A percentile compares a stretch with the other conserved stretches of the same genome.
phyloP scores from a whole-genome alignment of 2,797 vertebrate species.

The Pristis pectinata region DNA sequence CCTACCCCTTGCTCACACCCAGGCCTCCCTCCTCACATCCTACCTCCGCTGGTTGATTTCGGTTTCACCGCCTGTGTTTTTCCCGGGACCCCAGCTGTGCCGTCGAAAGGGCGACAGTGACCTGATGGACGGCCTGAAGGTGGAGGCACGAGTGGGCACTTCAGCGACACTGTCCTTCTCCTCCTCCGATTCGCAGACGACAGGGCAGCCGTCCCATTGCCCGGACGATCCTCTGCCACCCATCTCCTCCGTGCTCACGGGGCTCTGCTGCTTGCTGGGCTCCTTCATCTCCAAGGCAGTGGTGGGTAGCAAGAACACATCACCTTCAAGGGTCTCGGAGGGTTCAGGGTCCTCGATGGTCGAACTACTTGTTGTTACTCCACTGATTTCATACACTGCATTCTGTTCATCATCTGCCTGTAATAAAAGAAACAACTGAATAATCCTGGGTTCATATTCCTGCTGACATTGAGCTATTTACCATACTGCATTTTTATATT shows the following conservation, averaged over 20 bases:
- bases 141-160: slow-evolving; percentile 61
- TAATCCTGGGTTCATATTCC: neutral
- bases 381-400: neutral
- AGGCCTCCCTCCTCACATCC: slow-evolving; percentile 37
- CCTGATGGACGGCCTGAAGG: slow-evolving; percentile 63
- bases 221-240: neutral
- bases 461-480: too few species aligned
- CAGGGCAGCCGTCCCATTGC: neutral
- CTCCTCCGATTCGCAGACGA: slow-evolving; percentile 54
- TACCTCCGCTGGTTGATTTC: slow-evolving; percentile 92
- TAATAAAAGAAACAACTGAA: neutral
- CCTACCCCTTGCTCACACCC: neutral
- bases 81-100: slow-evolving; percentile 93
- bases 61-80: slow-evolving; percentile 67
- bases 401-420: neutral
- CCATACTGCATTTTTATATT: too few species aligned
- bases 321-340: neutral
- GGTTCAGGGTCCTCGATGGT: neutral
- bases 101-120: slow-evolving; percentile 83
- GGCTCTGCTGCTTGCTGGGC: neutral
- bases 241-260: neutral
- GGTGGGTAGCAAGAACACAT: neutral
- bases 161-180: slow-evolving; percentile 82
- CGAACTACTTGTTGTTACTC: neutral
- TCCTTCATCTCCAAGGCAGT: neutral